phyloP scores from a whole-genome alignment of 1,140 invertebrate species.

The Drosophila lini region DNA sequence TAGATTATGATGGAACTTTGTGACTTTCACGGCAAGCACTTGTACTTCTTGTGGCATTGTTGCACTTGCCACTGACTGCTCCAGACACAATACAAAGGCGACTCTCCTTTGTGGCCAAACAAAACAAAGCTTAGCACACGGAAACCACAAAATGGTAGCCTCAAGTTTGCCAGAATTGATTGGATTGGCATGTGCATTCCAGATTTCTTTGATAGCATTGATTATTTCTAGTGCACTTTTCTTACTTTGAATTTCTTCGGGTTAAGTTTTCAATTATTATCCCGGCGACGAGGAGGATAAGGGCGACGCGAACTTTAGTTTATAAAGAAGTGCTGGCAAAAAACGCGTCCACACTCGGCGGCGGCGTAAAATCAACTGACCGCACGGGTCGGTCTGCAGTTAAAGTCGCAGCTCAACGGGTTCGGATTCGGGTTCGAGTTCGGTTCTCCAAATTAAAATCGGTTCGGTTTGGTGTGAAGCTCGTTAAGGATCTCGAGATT shows the following conservation, averaged over 20 bases:
- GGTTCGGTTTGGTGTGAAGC: background rate
- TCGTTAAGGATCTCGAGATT: slow-evolving; percentile 5
- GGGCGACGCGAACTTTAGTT: slow-evolving; percentile 38
- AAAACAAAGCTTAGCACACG: slow-evolving; percentile 8
- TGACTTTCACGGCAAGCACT: background rate
- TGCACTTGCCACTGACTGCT: slow-evolving; percentile 9
- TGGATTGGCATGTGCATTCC: slow-evolving; percentile 13
- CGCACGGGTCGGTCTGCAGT: slow-evolving; percentile 1
- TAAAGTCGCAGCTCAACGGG: slow-evolving; percentile 17
- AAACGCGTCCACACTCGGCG: slow-evolving; percentile 61
- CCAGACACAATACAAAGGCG: slow-evolving; percentile 11
- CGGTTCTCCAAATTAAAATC: slow-evolving; percentile 17
- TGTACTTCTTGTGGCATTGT: slow-evolving; percentile 7
- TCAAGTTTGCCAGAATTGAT: background rate
- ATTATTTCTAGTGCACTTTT: slow-evolving; percentile 33
- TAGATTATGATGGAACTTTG: slow-evolving; percentile 11
- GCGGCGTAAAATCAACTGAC: slow-evolving; percentile 65
- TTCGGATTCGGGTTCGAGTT: slow-evolving; percentile 1
- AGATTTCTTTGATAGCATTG: slow-evolving; percentile 29
- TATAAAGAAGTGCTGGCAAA: slow-evolving; percentile 6
- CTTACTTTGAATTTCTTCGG: slow-evolving; percentile 16
- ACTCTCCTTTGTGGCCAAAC: slow-evolving; percentile 16
- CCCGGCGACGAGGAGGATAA: slow-evolving; percentile 16
- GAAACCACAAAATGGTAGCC: background rate
- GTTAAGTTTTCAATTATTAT: slow-evolving; percentile 13